phyloP scores from a whole-genome alignment of 2,888 invertebrate species.

The Cabera pusaria region DNA sequence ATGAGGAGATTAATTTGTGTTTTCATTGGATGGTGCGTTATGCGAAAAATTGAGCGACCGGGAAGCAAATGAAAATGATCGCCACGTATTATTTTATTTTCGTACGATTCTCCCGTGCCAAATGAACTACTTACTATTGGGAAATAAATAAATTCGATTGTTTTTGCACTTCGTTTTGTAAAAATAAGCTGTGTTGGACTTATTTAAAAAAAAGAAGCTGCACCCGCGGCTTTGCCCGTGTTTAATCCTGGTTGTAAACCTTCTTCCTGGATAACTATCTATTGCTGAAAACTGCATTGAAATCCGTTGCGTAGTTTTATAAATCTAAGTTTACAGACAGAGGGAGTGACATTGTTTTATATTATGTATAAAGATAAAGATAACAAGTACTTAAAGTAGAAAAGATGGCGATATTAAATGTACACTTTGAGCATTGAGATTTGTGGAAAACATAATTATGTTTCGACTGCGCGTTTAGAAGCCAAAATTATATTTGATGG shows the following conservation, averaged over 20 bases:
- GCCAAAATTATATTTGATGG: conserved; percentile 77
- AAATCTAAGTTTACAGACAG: too few species aligned
- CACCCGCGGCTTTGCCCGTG: too few species aligned
- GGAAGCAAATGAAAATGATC: conserved; percentile 77
- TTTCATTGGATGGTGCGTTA: conserved; percentile 78
- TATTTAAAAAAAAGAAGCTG: too few species aligned
- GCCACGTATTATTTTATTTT: conserved; percentile 65
- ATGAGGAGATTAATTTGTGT: conserved; percentile 82
- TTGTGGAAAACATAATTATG: conserved; percentile 64
- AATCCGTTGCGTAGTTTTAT: too few species aligned
- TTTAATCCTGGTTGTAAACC: too few species aligned
- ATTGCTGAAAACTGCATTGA: too few species aligned
- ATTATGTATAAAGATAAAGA: conserved; percentile 11
- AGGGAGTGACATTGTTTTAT: too few species aligned
- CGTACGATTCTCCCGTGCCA: conserved; percentile 59
- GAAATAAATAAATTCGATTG: conserved; percentile 17
- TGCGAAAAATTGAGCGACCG: conserved; percentile 79
- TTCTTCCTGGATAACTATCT: too few species aligned
- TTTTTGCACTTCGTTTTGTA: conserved; percentile 32
- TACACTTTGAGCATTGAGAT: conserved; percentile 48
- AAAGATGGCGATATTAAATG: conserved; percentile 36
- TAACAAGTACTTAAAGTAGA: conserved; percentile 40
- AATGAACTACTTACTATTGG: conserved; percentile 45
- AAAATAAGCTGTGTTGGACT: conserved; percentile 6
- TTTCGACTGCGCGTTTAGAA: conserved; percentile 63